Evolutionary conservation across 2,888 invertebrate species (phyloP).

Genomic region (Sesia apiformis): DNA sequence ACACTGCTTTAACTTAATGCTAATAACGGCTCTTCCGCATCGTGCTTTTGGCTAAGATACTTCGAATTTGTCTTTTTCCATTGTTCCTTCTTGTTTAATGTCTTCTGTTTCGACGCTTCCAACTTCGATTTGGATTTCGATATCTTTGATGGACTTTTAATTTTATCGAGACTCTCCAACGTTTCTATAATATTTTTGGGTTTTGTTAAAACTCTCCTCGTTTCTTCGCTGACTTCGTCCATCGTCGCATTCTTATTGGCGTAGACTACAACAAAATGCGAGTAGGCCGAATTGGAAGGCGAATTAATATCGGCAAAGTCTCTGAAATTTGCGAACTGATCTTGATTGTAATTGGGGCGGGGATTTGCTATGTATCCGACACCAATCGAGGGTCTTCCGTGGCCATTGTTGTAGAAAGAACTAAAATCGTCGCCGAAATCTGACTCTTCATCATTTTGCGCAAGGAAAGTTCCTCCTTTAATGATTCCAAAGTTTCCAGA

Average conservation of each 20-base stretch:
- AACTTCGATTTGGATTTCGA: slow-evolving; percentile 80
- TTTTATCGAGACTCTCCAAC: slow-evolving; percentile 80
- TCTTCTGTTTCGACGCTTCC: slow-evolving; percentile 62
- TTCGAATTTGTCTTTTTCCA: slow-evolving; percentile 60
- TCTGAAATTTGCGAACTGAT: slow-evolving; percentile 91
- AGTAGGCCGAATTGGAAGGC: slow-evolving; percentile 85
- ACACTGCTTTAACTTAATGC: slow-evolving; percentile 78
- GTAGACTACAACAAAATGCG: slow-evolving; percentile 88
- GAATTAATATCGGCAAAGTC: slow-evolving; percentile 94
- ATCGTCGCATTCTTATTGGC: slow-evolving; percentile 85
- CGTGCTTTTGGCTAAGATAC: slow-evolving; percentile 52
- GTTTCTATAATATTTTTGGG: slow-evolving; percentile 92
- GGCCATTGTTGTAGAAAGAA: slow-evolving; percentile 79
- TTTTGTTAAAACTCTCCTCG: slow-evolving; percentile 54
- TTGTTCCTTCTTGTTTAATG: slow-evolving; percentile 54
- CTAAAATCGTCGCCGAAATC: slow-evolving; percentile 75
- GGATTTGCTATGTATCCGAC: slow-evolving; percentile 79
- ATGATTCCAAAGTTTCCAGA: slow-evolving; percentile 92
- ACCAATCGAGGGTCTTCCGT: slow-evolving; percentile 79
- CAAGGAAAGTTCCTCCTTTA: slow-evolving; percentile 89
- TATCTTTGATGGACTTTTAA: slow-evolving; percentile 56
- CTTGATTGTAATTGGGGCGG: slow-evolving; percentile 82
- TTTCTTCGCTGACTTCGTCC: slow-evolving; percentile 65
- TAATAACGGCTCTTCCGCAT: slow-evolving; percentile 77
- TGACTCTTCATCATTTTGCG: slow-evolving; percentile 80